Percentiles rank a stretch among this genome's conserved stretches.
Evolutionary conservation across 64 coral and sea anemone genomes (phyloP).

Genomic region (Orbicella faveolata): DNA sequence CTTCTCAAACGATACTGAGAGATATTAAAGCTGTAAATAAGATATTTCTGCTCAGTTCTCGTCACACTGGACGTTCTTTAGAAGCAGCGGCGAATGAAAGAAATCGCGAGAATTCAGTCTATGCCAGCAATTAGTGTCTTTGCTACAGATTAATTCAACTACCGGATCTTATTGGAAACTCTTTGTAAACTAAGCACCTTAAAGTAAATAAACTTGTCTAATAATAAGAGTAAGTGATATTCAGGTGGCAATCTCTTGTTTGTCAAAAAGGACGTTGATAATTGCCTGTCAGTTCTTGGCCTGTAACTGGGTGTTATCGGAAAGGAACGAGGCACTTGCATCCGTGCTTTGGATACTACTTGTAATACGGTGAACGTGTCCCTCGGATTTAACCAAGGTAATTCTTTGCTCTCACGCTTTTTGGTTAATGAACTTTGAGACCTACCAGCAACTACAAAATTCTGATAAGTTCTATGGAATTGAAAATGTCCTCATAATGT

Average conservation of each 20-base stretch:
- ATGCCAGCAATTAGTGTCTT: slow-evolving; percentile 1
- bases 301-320: not conserved
- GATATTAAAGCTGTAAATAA: not conserved
- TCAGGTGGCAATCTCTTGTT: not conserved
- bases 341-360: not conserved
- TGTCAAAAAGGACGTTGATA: not conserved
- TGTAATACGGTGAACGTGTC: too few relatives aligned
- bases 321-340: not conserved
- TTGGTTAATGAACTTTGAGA: too few relatives aligned
- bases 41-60: too few relatives aligned
- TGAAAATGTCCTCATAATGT: too few relatives aligned
- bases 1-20: not conserved
- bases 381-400: too few relatives aligned
- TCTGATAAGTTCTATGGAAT: too few relatives aligned
- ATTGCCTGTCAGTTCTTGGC: not conserved
- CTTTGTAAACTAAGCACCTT: not conserved
- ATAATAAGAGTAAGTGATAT: slow-evolving; percentile 20
- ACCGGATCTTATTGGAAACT: slow-evolving; percentile 1
- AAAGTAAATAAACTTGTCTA: slow-evolving; percentile 1
- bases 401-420: too few relatives aligned
- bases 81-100: not conserved
- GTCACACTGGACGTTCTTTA: not conserved
- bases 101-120: not conserved
- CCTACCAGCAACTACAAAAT: too few relatives aligned
- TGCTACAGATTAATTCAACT: not conserved